phyloP scores from a whole-genome alignment of 2,113 vertebrate genomes.

The Carollia perspicillata region DNA sequence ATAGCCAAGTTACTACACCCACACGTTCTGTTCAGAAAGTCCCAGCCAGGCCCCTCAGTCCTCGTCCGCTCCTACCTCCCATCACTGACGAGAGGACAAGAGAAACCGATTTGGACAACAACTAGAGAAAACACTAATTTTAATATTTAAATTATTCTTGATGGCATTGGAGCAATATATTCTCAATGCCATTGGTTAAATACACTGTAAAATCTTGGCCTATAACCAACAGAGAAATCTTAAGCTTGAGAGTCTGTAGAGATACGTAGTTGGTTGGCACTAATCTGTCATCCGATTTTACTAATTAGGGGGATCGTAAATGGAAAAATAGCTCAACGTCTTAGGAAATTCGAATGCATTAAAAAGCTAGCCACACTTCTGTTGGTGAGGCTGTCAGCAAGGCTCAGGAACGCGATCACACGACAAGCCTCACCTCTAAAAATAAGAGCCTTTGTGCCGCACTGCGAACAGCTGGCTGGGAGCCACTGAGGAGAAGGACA shows the following conservation, averaged over 20 bases:
- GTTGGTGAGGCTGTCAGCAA: not conserved
- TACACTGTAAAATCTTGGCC: conserved; percentile 18
- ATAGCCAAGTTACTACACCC: not conserved
- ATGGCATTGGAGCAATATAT: not conserved
- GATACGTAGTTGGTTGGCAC: conserved; percentile 47
- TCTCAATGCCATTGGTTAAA: not conserved
- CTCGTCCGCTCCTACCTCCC: not conserved
- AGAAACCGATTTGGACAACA: not conserved
- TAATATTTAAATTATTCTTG: conserved; percentile 20
- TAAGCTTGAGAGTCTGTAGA: conserved; percentile 37
- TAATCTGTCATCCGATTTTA: conserved; percentile 36
- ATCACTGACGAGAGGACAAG: not conserved
- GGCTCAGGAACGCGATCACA: not conserved
- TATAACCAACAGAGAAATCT: conserved; percentile 44
- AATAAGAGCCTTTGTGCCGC: conserved; percentile 27
- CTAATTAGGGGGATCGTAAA: not conserved
- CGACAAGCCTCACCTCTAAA: not conserved
- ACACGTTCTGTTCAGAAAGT: not conserved
- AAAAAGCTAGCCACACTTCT: not conserved
- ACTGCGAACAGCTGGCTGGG: not conserved
- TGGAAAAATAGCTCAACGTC: not conserved
- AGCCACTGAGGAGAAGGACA: not conserved
- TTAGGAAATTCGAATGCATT: not conserved
- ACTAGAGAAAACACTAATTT: conserved; percentile 11
- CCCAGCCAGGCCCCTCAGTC: not conserved